These are phyloP conservation scores for Pangasius macronema DNA, from an alignment of 2,797 vertebrate genomes.

Conservation along the genomic window DNA sequence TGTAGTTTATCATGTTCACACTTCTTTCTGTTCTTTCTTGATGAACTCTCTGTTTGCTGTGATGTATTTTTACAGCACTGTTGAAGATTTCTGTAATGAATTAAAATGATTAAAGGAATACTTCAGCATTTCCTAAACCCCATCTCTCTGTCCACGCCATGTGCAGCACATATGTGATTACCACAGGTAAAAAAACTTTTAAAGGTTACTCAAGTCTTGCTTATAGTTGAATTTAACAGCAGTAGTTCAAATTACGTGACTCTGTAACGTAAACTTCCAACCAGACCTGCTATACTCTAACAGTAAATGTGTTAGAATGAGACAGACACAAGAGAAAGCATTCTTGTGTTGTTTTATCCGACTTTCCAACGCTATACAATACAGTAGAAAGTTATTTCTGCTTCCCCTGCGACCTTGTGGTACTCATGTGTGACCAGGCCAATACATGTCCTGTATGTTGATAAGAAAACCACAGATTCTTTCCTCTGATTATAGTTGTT, in stretches of 20 bases:
- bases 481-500: neutral
- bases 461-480: neutral
- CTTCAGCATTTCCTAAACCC: neutral
- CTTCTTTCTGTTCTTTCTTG: neutral
- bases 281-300: neutral
- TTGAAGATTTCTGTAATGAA: slow-evolving; percentile 5
- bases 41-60: neutral
- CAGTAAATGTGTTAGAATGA: neutral
- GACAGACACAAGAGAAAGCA: neutral
- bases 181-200: neutral
- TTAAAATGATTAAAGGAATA: neutral
- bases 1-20: neutral
- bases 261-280: neutral
- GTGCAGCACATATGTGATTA: neutral
- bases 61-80: neutral
- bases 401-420: too few species aligned
- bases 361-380: neutral
- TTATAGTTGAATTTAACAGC: neutral
- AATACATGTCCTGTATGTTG: neutral
- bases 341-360: neutral
- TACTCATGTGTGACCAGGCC: neutral
- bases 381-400: neutral
- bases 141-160: neutral
- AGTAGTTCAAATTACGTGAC: neutral
- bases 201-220: neutral